Conservation (phyloP, 35 echinoderm and acorn worm species). For the Apostichopus californicus region DNA sequence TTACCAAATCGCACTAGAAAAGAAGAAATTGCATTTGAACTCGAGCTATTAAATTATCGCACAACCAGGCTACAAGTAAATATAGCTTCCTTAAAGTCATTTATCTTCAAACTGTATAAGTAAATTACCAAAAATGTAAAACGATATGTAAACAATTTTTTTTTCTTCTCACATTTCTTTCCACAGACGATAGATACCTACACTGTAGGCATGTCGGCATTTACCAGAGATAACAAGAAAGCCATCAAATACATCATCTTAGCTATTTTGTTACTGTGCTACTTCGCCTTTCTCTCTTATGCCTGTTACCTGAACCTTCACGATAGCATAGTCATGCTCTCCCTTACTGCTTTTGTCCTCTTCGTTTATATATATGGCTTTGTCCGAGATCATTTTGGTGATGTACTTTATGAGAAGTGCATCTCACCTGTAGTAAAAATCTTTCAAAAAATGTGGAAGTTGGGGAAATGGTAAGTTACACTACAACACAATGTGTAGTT, state of each 20-base stretch:
- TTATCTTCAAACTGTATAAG: too few relatives aligned
- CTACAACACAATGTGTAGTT: not conserved
- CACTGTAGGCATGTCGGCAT: not conserved
- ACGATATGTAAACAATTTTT: too few relatives aligned
- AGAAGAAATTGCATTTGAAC: too few relatives aligned
- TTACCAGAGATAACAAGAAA: constrained; percentile 39
- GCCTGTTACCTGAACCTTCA: constrained; percentile 38
- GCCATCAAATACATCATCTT: constrained; percentile 15
- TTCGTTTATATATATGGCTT: constrained; percentile 27
- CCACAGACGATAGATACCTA: constrained; percentile 9
- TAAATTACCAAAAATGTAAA: too few relatives aligned
- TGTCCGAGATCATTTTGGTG: constrained; percentile 52
- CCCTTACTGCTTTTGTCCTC: constrained; percentile 26
- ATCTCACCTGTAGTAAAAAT: not conserved
- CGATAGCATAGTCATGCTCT: constrained; percentile 10
- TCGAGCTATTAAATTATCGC: too few relatives aligned
- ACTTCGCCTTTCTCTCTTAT: constrained; percentile 43
- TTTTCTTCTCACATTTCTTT: not conserved
- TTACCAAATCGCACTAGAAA: too few relatives aligned
- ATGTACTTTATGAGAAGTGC: constrained; percentile 5
- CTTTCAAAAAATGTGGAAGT: constrained; percentile 9
- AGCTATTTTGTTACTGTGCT: not conserved
- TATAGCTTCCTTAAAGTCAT: too few relatives aligned
- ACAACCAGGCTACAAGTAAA: too few relatives aligned
- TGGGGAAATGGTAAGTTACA: constrained; percentile 50